Conservation (phyloP, 2,888 invertebrate species). For the Tachina lurida region DNA sequence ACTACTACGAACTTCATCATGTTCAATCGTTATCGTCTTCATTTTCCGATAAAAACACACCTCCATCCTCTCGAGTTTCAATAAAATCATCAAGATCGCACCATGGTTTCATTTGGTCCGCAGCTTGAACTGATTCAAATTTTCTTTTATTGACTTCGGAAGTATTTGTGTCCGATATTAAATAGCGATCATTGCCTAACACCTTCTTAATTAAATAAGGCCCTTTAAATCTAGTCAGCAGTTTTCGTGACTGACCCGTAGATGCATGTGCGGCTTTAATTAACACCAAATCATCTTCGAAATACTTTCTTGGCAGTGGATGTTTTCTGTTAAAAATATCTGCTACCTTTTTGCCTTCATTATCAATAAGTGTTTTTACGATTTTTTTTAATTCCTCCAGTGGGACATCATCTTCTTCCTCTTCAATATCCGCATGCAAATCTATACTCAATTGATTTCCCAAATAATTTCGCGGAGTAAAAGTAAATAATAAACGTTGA, state of each 20-base stretch:
- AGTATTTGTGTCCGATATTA: too few species aligned
- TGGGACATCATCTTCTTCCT: conserved; percentile 39
- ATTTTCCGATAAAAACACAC: background rate
- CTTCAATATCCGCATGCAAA: conserved; percentile 27
- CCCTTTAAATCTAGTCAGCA: too few species aligned
- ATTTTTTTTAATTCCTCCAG: conserved; percentile 28
- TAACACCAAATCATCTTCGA: too few species aligned
- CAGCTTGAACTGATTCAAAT: too few species aligned
- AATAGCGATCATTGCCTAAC: too few species aligned
- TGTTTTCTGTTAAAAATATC: conserved; percentile 45
- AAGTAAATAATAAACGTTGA: conserved; percentile 54
- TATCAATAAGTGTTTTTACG: conserved; percentile 27
- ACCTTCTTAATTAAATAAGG: too few species aligned
- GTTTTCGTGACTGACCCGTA: too few species aligned
- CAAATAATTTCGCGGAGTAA: conserved; percentile 2
- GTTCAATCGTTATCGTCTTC: background rate
- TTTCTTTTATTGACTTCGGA: too few species aligned
- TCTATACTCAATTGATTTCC: conserved; percentile 58
- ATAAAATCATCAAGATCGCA: too few species aligned
- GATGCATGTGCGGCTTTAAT: too few species aligned
- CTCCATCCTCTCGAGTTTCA: background rate
- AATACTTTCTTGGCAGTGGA: background rate
- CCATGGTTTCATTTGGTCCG: too few species aligned
- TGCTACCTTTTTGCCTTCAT: conserved; percentile 23
- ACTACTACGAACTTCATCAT: background rate